Evolutionary conservation across 2,888 invertebrate species (phyloP), one percentile per base, ranked within the genome.

Genomic region (Patella pellucida): DNA sequence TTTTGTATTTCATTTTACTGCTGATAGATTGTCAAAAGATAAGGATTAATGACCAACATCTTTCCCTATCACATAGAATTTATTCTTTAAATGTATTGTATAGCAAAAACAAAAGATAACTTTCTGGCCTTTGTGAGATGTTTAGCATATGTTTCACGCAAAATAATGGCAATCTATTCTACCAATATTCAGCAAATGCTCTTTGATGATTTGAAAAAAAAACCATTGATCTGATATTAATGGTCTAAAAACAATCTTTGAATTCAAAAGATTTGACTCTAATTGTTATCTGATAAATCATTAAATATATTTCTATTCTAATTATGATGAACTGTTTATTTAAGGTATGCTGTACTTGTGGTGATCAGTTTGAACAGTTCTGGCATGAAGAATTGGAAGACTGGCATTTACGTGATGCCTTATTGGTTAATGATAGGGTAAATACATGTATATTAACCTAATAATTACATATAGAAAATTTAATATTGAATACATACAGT

Each of bases 321-420:
- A 41, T 41, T 41, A 41, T 41, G 0, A 41, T 41, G 5, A 41
- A 9, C 41, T 52, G 56, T 76, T 16, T 74, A 14, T 87, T 86
- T 68, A 83, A 91, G 96, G 78, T 92, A 68, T 99, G 99, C 91
- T 95, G 95, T 81, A 95, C 98, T 73, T 99, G 99, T 91, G 94
- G 95, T 16, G 99, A 99, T 92, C 93, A 93, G 81, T 98, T 99
- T 92, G 96, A 97, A 83, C 96, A 96, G 91, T 98, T 96, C 92
- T 99, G 96, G 92, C 96, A 98, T 90, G 97, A 99, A 91, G 99
- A 99, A 86, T 94, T 95, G 82, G 99, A 99, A 91, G 98, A 97
- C 89, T 99, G 99, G 99, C 96, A 97, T 89, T 93, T 99, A 51
- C 92, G 95, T 79, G 95, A 96, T 89, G 96, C 98, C 0, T 88